Conservation (phyloP, 2,113 vertebrate genomes). For the Semnornis frantzii region DNA sequence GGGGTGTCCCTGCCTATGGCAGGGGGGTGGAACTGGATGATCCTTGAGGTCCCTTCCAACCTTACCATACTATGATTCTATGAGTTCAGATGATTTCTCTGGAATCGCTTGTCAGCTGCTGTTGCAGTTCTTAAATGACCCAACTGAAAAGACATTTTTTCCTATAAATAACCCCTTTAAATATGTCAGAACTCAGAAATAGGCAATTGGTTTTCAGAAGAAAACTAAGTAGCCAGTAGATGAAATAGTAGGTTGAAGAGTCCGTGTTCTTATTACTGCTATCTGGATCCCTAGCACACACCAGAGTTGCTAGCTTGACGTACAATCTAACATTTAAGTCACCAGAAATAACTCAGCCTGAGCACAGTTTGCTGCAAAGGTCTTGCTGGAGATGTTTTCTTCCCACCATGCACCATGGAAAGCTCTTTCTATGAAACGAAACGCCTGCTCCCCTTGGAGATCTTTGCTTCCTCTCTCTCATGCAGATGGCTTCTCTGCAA, state of each 20-base stretch:
- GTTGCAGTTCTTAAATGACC: neutral
- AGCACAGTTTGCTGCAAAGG: neutral
- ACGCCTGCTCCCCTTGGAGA: accelerated
- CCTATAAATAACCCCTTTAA: neutral
- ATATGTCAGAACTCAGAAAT: neutral
- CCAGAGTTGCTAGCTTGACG: neutral
- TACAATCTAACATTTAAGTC: neutral
- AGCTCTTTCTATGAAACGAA: neutral
- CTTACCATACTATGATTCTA: too few species aligned
- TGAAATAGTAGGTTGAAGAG: neutral
- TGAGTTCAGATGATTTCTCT: neutral
- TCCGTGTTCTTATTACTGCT: neutral
- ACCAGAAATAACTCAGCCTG: neutral
- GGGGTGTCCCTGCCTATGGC: too few species aligned
- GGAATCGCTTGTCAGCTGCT: neutral
- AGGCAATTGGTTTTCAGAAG: neutral
- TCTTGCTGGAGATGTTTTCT: neutral
- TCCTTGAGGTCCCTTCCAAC: too few species aligned
- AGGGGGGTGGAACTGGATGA: too few species aligned
- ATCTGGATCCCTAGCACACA: neutral
- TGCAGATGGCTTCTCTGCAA: neutral
- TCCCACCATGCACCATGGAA: neutral
- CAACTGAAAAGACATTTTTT: slow-evolving; percentile 4
- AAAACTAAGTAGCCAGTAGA: neutral
- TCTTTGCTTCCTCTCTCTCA: neutral